phyloP scores from a whole-genome alignment of 2,113 vertebrate species.

The Cyprichromis sp. region DNA sequence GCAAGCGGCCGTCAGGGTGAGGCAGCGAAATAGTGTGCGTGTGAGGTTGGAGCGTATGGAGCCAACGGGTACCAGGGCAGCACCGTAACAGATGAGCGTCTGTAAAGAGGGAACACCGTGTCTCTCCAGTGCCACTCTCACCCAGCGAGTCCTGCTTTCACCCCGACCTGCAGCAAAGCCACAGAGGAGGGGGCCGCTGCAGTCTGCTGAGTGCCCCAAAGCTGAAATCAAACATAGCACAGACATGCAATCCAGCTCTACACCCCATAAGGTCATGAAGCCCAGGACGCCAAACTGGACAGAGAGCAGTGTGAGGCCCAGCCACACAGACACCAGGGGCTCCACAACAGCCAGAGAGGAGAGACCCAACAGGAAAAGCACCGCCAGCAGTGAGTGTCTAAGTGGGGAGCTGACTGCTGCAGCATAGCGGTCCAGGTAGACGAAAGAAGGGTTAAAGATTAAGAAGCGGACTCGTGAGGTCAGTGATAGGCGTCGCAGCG shows the following conservation, averaged over 20 bases:
- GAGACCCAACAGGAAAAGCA: conserved; percentile 94
- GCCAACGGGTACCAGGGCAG: conserved; percentile 90
- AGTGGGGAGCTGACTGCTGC: conserved; percentile 95
- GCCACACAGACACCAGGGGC: conserved; percentile 92
- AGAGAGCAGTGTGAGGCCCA: conserved; percentile 89
- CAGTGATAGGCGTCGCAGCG: conserved; percentile 89
- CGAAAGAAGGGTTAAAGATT: conserved; percentile 97
- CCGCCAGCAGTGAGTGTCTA: conserved; percentile 95
- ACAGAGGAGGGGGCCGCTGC: conserved; percentile 91
- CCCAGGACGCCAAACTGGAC: conserved; percentile 97
- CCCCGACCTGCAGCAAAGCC: conserved; percentile 93
- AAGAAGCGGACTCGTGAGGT: conserved; percentile 97
- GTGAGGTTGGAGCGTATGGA: conserved; percentile 97
- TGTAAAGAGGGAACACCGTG: conserved; percentile 95
- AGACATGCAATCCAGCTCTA: conserved; percentile 96
- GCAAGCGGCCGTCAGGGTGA: conserved; percentile 94
- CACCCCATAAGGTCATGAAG: conserved; percentile 98
- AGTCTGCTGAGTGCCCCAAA: conserved; percentile 93
- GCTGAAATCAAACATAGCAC: conserved; percentile 95
- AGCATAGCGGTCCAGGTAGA: conserved; percentile 96
- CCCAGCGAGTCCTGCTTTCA: conserved; percentile 95
- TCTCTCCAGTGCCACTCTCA: conserved; percentile 90
- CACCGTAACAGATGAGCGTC: conserved; percentile 92
- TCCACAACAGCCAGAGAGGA: conserved; percentile 90
- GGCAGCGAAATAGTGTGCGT: conserved; percentile 96